These are phyloP conservation scores for Heliconius ismenius DNA, from an alignment of 2,888 invertebrate species.

Conservation along the genomic window DNA sequence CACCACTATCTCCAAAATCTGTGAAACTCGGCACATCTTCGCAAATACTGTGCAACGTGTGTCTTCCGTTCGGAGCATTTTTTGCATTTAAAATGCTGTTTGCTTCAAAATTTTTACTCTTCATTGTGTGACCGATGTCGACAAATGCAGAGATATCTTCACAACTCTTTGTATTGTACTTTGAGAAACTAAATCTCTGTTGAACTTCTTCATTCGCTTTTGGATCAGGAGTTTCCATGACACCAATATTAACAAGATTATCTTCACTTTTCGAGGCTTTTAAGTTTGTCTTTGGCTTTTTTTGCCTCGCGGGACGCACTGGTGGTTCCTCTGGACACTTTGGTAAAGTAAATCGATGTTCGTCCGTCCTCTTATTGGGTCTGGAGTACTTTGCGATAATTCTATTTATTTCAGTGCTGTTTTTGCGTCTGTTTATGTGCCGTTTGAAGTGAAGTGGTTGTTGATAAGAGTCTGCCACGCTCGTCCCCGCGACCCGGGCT, in stretches of 20 bases:
- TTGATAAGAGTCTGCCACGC: conserved; percentile 78
- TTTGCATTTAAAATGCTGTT: conserved; percentile 73
- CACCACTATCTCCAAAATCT: conserved; percentile 63
- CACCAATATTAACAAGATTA: conserved; percentile 65
- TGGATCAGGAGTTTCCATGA: conserved; percentile 64
- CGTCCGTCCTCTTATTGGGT: conserved; percentile 68
- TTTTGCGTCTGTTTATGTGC: conserved; percentile 77
- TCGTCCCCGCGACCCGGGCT: conserved; percentile 71
- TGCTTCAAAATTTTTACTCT: conserved; percentile 70
- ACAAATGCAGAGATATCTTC: conserved; percentile 73
- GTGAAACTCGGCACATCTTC: conserved; percentile 60
- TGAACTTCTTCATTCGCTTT: conserved; percentile 51
- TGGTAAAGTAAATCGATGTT: conserved; percentile 56
- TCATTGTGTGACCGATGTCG: conserved; percentile 63
- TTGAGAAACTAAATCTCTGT: conserved; percentile 56
- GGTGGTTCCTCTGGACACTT: conserved; percentile 58
- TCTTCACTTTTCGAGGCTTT: conserved; percentile 74
- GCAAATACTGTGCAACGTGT: conserved; percentile 64
- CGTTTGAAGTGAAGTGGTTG: conserved; percentile 78
- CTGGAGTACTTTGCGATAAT: conserved; percentile 80
- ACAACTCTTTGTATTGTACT: conserved; percentile 72
- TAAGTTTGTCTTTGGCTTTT: conserved; percentile 53
- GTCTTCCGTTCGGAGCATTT: conserved; percentile 51
- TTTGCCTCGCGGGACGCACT: conserved; percentile 63
- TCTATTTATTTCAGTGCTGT: conserved; percentile 80